Evolutionary conservation across 2,888 invertebrate species (phyloP).

Genomic region (Agonopterix alstromeriana): DNA sequence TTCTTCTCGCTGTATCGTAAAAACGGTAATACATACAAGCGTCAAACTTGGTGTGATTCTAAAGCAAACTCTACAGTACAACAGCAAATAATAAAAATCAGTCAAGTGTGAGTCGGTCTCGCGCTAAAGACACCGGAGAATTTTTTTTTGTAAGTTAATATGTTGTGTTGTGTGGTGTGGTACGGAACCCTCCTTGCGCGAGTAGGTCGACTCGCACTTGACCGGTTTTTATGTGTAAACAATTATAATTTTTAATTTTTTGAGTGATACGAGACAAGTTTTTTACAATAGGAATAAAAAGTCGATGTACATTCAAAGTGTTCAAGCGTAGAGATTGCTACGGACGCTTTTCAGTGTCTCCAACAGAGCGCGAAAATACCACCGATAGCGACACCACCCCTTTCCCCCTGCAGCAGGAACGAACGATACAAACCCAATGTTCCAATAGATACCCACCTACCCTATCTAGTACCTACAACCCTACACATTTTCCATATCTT

Average conservation of each 20-base stretch:
- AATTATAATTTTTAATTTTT: neutral
- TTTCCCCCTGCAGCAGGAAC: neutral
- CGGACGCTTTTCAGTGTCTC: conserved; percentile 46
- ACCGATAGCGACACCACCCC: conserved; percentile 17
- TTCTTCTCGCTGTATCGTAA: too few relatives aligned
- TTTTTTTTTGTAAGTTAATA: too few relatives aligned
- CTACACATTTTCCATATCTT: conserved; percentile 9
- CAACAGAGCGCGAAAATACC: conserved; percentile 48
- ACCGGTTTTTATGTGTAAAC: too few relatives aligned
- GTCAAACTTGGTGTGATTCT: too few relatives aligned
- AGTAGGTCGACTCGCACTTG: too few relatives aligned
- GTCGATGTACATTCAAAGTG: conserved; percentile 33
- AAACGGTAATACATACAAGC: too few relatives aligned
- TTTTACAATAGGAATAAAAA: neutral
- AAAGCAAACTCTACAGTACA: too few relatives aligned
- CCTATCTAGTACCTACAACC: neutral
- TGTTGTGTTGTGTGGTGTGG: too few relatives aligned
- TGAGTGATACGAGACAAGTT: neutral
- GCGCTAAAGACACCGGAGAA: too few relatives aligned
- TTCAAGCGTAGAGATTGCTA: conserved; percentile 54
- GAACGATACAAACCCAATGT: neutral
- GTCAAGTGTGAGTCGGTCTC: too few relatives aligned
- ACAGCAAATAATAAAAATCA: too few relatives aligned
- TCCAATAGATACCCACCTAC: neutral
- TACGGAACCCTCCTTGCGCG: too few relatives aligned